Percentiles rank a stretch among this genome's conserved stretches.
phyloP scores from a whole-genome alignment of 2,888 invertebrate genomes.

The Aphodius sticticus region DNA sequence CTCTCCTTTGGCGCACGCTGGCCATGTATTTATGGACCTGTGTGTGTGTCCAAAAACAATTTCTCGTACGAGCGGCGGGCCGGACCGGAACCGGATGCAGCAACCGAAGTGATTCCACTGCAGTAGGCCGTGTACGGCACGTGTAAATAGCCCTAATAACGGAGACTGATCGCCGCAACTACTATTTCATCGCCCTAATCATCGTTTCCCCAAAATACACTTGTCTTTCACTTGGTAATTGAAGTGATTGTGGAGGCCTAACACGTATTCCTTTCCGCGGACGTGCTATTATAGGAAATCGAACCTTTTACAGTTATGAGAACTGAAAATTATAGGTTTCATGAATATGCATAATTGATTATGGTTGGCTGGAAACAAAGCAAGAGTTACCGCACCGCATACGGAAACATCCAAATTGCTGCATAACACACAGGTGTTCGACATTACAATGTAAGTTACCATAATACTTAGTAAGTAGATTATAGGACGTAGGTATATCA shows the following conservation, averaged over 20 bases:
- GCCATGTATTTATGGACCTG: not conserved
- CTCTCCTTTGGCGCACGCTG: not conserved
- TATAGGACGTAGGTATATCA: not conserved
- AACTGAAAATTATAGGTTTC: not conserved
- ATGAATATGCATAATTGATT: not conserved
- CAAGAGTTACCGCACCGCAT: not conserved
- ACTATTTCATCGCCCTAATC: not conserved
- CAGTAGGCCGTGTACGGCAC: not conserved
- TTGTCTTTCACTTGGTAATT: not conserved
- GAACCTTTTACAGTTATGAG: not conserved
- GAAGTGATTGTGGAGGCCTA: not conserved
- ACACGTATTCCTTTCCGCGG: not conserved
- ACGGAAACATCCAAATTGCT: not conserved
- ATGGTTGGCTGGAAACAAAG: not conserved
- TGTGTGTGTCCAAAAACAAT: conserved; percentile 4
- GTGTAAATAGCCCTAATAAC: not conserved
- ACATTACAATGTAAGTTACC: not conserved
- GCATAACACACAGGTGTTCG: not conserved
- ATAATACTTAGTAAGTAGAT: not conserved
- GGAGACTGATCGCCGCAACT: not conserved
- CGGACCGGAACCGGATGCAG: not conserved
- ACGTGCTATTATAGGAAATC: not conserved
- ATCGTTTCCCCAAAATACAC: not conserved
- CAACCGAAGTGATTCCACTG: not conserved
- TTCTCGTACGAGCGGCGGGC: not conserved